Evolutionary conservation across 2,797 vertebrate genomes (phyloP).

Genomic region (Pseudochirops corinnae): DNA sequence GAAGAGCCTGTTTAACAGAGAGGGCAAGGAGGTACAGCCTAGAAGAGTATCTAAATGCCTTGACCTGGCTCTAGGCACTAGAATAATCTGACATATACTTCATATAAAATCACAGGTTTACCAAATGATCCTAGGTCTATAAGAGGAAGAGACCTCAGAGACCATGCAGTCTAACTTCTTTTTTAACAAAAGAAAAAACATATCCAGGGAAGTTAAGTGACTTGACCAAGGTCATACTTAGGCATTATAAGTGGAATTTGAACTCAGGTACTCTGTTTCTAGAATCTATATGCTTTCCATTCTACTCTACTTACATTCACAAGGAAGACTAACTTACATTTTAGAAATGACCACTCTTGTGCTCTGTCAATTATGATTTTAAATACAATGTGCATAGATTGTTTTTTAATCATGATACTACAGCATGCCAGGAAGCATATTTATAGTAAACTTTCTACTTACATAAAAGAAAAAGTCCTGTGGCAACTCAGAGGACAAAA

Average conservation of each 20-base stretch:
- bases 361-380: neutral
- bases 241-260: neutral
- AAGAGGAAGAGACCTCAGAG: neutral
- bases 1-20: neutral
- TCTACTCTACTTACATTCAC: neutral
- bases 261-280: neutral
- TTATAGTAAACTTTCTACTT: neutral
- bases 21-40: neutral
- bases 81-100: neutral
- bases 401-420: neutral
- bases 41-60: neutral
- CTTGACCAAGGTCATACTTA: neutral
- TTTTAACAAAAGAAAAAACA: neutral
- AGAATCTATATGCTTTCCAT: neutral
- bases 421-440: neutral
- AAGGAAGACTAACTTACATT: neutral
- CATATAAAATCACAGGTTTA: neutral
- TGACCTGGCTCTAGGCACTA: neutral
- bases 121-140: neutral
- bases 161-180: neutral
- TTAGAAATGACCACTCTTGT: neutral
- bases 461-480: neutral
- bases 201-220: neutral
- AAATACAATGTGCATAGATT: neutral
- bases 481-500: neutral